Evolutionary conservation across 1,140 invertebrate species (phyloP).

Genomic region (Leptopilina boulardi): DNA sequence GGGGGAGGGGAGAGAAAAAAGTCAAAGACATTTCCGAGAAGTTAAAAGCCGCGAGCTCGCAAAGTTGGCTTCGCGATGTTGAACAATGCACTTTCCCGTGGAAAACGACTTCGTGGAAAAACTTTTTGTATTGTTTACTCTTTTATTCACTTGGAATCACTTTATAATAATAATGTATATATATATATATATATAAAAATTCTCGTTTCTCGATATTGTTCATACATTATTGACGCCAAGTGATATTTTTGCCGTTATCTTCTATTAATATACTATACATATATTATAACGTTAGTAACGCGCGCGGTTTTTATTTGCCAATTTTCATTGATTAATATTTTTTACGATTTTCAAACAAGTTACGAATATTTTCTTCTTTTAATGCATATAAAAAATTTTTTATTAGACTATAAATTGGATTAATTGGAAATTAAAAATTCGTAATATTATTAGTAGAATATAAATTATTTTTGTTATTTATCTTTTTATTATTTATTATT

Average conservation of each 20-base stretch:
- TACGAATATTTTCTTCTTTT: too few species aligned
- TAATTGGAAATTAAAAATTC: too few species aligned
- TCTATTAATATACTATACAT: not conserved
- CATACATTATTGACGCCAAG: not conserved
- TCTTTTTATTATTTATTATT: too few species aligned
- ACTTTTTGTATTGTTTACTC: constrained; percentile 31
- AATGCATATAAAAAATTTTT: too few species aligned
- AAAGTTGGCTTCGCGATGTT: not conserved
- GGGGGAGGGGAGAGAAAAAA: too few species aligned
- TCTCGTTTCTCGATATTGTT: not conserved
- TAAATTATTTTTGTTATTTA: too few species aligned
- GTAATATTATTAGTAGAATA: too few species aligned
- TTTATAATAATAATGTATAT: not conserved
- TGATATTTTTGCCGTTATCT: not conserved
- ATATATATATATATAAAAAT: not conserved
- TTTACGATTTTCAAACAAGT: too few species aligned
- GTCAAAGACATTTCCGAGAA: constrained; percentile 26
- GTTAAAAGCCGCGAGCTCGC: not conserved
- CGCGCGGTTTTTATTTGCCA: too few species aligned
- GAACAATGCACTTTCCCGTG: constrained; percentile 27
- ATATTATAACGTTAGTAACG: too few species aligned
- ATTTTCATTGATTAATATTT: too few species aligned
- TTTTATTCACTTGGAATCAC: not conserved
- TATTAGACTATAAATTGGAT: too few species aligned
- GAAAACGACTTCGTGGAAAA: constrained; percentile 1